These are phyloP conservation scores for Conus betulinus DNA, from an alignment of 1,140 invertebrate genomes.

Conservation along the genomic window DNA sequence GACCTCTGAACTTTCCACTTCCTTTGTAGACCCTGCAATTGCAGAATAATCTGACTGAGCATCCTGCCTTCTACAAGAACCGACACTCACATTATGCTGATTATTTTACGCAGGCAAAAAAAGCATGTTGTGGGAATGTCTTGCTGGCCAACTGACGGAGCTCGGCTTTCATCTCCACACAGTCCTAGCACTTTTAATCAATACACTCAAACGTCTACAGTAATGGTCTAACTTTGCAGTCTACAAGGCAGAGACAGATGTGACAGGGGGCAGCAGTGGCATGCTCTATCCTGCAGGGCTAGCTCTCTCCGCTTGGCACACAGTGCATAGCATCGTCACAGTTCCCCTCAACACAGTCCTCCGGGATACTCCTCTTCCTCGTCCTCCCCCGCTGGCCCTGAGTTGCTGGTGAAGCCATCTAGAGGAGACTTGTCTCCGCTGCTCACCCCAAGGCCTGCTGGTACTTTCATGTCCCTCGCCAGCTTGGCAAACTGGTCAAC, in stretches of 20 bases:
- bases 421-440: constrained; percentile 22
- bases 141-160: no score
- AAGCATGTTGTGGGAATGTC: no score
- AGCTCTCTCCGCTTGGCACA: not conserved
- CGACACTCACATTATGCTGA: no score
- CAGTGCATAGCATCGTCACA: not conserved
- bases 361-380: constrained; percentile 42
- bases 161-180: no score
- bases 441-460: constrained; percentile 53
- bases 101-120: no score
- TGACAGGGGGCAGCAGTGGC: not conserved
- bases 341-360: constrained; percentile 41
- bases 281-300: not conserved
- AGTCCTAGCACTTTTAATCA: no score
- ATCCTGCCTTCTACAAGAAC: no score
- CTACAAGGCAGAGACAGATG: not conserved
- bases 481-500: constrained; percentile 83
- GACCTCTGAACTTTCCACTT: no score
- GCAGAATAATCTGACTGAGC: no score
- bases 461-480: constrained; percentile 82
- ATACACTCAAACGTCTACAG: no score
- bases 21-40: no score
- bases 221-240: not conserved
- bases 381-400: constrained; percentile 23
- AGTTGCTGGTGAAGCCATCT: constrained; percentile 26